Conservation (phyloP, 2,113 vertebrate species). For the Xiphorhynchus elegans region DNA sequence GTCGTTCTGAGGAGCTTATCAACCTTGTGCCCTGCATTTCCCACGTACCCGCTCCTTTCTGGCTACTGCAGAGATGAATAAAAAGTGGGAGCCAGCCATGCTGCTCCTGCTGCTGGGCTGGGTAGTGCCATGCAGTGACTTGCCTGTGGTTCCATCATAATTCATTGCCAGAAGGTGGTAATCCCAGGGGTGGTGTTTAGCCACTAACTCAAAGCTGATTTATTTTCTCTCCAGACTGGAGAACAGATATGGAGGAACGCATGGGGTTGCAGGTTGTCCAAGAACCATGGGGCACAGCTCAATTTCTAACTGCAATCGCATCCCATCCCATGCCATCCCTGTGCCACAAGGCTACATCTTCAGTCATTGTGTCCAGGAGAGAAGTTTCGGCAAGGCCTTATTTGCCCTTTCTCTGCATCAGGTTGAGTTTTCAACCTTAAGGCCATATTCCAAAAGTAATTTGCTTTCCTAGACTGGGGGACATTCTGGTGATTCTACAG, state of each 20-base stretch:
- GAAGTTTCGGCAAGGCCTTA: not conserved
- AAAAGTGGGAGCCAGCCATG: not conserved
- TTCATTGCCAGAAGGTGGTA: not conserved
- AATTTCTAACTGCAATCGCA: not conserved
- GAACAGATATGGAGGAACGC: not conserved
- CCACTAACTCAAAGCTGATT: not conserved
- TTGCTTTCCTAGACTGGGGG: not conserved
- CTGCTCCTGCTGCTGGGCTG: not conserved
- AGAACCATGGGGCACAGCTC: not conserved
- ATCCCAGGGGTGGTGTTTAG: not conserved
- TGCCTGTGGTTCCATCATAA: not conserved
- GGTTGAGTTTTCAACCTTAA: not conserved
- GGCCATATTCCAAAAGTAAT: not conserved
- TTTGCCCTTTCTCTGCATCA: not conserved
- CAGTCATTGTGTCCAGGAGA: not conserved
- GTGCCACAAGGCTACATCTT: not conserved
- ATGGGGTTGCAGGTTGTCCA: not conserved
- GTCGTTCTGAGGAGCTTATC: not conserved
- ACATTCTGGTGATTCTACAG: not conserved
- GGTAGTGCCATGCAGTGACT: not conserved
- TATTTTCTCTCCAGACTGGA: not conserved
- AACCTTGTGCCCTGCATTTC: rapidly evolving
- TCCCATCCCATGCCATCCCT: not conserved
- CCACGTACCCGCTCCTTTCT: rapidly evolving
- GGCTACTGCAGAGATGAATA: not conserved